Evolutionary conservation across 1,140 invertebrate species (phyloP), one percentile per base, ranked within the genome.

Genomic region (Cydia amplana): DNA sequence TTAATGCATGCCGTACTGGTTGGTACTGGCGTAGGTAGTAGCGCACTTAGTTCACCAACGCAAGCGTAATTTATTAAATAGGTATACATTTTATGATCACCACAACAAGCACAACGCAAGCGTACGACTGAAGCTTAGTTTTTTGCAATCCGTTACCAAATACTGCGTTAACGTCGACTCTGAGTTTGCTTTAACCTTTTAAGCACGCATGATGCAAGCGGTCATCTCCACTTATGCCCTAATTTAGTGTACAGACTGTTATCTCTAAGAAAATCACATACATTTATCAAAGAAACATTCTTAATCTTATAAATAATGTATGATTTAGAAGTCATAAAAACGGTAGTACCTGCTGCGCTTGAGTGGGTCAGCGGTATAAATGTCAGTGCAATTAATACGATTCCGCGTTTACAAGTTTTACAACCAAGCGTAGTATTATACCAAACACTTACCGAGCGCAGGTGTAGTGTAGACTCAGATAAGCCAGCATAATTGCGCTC

Each of bases 91-190:
- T 43, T 51, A 51, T 51, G 46, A 20, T n/a, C 72, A 23, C 72
- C 72, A n/a, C n/a, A 75, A 72, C 14, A 14, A 76, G 75, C 75
- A 49, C 25, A 73, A 73, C 64, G 70, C 67, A 73, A 75, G 74
- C 74, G 65, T 70, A 25, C 20, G 65, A 70, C 32, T 75, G 46
- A 76, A 76, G 75, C 70, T 73, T 64, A 76, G 70, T 67, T 70
- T 60, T 76, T 70, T 76, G 75, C 75, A 73, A 76, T 73, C 23
- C 32, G 16, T 76, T 76, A 64, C 75, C 55, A 76, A 72, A 76
- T 65, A 46, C 73, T 20, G 14, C 32, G 64, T 67, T 67, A 67
- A 32, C 32, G 18, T 18, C 7, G n/a, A 40, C 60, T 63, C 60
- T 63, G 28, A 36, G 36, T 67, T 25, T 18, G 63, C 18, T 65